Evolutionary conservation across 2,797 vertebrate genomes (phyloP), one percentile per base, ranked within the genome.

Genomic region (Paedocypris micromegethes): DNA sequence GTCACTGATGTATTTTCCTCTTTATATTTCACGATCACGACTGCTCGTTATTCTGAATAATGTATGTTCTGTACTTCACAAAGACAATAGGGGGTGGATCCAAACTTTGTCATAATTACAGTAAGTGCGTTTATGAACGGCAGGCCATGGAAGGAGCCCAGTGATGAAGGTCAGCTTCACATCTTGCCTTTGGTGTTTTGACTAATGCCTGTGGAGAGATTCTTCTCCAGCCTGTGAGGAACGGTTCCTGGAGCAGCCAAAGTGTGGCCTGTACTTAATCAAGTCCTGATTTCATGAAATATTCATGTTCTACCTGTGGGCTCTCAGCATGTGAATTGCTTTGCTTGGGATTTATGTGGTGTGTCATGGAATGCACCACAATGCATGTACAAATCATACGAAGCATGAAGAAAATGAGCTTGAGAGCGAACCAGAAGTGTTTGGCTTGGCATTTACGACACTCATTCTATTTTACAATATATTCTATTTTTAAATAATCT

Each of bases 271-370:
- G 78, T 74, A 71, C 76, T 81, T 85, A 84, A 88, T 86, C 82
- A 85, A 74, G 61, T 61, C 76, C 82, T 86, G 84, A 86, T 86
- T 84, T 86, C 84, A 88, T 88, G 82, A 87, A 88, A 86, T 83
- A 87, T 88, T 80, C 80, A 88, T 85, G 68, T 41, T 46, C 65
- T 62, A 81, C 72, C 82, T 81, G 83, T 77, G 77, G 82, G 77
- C 61, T 46, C 73, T 79, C 82, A 41, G 79, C 73, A 49, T n/a
- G 79, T 61, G 63, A 64, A 78, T 65, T 64, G 60, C 64, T 82
- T 73, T 69, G 72, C 74, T 77, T 79, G 77, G 67, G 63, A 75
- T 53, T 46, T 63, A 9, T 44, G 41, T 54, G 39, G 55, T 53
- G 23, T 45, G 58, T 57, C 51, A 62, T 66, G 68, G 23, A 23